phyloP scores from a whole-genome alignment of 2,888 invertebrate species.

The Marronus borbonicus region DNA sequence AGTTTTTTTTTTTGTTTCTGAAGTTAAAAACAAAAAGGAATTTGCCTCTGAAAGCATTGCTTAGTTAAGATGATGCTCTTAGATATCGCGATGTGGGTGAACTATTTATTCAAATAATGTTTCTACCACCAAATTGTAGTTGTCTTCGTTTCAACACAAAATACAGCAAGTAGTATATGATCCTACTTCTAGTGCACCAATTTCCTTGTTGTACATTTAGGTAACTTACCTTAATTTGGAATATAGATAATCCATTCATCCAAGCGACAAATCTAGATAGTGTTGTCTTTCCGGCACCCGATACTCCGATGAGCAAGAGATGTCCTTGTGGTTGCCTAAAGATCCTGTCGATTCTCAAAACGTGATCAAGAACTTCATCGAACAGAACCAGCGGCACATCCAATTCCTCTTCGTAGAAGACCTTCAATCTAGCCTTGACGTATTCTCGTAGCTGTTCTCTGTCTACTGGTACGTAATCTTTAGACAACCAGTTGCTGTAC shows the following conservation, averaged over 20 bases:
- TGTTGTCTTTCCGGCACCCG: constrained; percentile 99
- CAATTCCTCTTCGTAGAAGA: constrained; percentile 99
- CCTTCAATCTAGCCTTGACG: constrained; percentile 96
- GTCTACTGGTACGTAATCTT: constrained; percentile 97
- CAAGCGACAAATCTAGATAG: constrained; percentile 99
- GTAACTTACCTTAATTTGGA: constrained; percentile 92
- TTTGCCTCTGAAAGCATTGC: too few species aligned
- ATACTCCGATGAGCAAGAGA: constrained; percentile 96
- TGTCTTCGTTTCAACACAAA: too few species aligned
- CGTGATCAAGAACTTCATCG: constrained; percentile 99
- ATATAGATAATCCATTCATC: constrained; percentile 99
- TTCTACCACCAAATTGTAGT: too few species aligned
- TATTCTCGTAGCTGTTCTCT: constrained; percentile 96
- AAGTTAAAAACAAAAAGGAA: too few species aligned
- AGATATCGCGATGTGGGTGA: too few species aligned
- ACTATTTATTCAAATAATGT: too few species aligned
- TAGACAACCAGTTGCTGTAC: constrained; percentile 99
- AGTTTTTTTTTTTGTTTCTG: too few species aligned
- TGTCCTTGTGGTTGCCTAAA: constrained; percentile 99
- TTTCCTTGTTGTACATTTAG: background rate
- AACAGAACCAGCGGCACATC: constrained; percentile 98
- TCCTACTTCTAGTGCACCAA: too few species aligned
- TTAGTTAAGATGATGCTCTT: too few species aligned
- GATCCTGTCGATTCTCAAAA: constrained; percentile 97
- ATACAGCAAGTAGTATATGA: too few species aligned